Conservation (phyloP, 2,888 invertebrate species). For the Platerodrilus igneus region DNA sequence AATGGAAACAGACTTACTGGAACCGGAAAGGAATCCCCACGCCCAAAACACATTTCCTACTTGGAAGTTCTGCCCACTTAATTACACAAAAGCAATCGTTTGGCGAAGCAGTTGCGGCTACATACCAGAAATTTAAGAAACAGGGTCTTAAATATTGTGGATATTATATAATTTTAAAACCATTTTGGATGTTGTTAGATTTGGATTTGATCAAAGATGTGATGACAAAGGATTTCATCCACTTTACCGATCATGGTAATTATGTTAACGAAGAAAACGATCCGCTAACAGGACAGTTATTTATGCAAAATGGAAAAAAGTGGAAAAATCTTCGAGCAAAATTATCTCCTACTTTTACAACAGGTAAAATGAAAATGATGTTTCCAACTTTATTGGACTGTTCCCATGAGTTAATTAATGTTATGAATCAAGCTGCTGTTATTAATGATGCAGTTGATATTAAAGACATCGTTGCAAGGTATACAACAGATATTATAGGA, state of each 20-base stretch:
- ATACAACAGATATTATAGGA: constrained; percentile 57
- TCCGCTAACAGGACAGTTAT: constrained; percentile 54
- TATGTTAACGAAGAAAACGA: constrained; percentile 43
- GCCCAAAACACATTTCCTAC: no score
- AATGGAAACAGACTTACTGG: no score
- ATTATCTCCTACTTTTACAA: constrained; percentile 52
- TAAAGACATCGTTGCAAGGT: constrained; percentile 52
- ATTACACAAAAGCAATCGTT: no score
- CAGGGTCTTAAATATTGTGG: no score
- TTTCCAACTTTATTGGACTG: constrained; percentile 56
- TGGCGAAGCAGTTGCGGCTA: no score
- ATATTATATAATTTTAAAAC: no score
- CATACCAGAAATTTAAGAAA: no score
- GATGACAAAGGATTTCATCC: constrained; percentile 54
- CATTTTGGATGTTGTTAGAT: no score
- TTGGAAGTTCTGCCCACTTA: no score
- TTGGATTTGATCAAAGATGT: constrained; percentile 39
- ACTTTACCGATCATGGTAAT: constrained; percentile 56
- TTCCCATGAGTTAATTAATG: constrained; percentile 49
- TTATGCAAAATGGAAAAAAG: constrained; percentile 50
- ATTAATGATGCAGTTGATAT: constrained; percentile 36
- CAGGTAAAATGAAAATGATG: constrained; percentile 59
- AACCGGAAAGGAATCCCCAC: no score
- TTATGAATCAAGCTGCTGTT: constrained; percentile 42
- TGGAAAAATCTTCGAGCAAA: constrained; percentile 60